Base-by-base conservation (phyloP, 2,113 vertebrate species). In the Probosciger aterrimus region DNA sequence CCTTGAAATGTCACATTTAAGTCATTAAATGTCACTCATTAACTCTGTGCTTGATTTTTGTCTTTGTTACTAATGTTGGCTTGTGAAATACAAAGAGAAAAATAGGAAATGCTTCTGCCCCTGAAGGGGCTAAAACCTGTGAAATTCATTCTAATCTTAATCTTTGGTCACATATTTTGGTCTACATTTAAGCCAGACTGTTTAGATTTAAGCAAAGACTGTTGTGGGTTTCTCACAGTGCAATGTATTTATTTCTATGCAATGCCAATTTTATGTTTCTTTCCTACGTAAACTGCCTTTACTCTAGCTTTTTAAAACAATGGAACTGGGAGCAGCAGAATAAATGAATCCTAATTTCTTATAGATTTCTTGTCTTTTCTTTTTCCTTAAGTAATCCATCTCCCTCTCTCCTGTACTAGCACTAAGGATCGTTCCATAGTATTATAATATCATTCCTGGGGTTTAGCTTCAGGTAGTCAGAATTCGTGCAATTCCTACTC, bases 351-450 rank as follows among this genome's bases (percentile, higher is more conserved):
- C 4, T 39, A 22, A 46, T 6, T 77, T 83, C 14, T 25, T 67
- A 7, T 19, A 70, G 15, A 53, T 71, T 59, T 88, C 37, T 70
- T 33, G 13, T 4, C 1, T 0, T 0, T 7, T 46, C 44, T 24
- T 6, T 50, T 28, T 8, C 6, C 35, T 63, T 59, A 68, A 44
- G 59, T 67, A n/a, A 39, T 20, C 14, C 5, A 52, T 52, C 28
- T 53, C 33, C 35, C 7, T 88, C 18, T 60, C 52, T 82, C 19
- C 23, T 80, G 5, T 63, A 53, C 3, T 55, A 33, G 3, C 25
- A 19, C 28, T 35, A 20, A 39, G 18, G 43, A 11, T 71, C 7
- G 89, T 92, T 55, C 57, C 18, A 3, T 19, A 62, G 23, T 35
- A 37, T 49, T 43, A 18, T 17, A 67, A 14, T 18, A 65, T 64